phyloP scores from a whole-genome alignment of 2,888 invertebrate species.

The Drosophila pseudotalamancana region DNA sequence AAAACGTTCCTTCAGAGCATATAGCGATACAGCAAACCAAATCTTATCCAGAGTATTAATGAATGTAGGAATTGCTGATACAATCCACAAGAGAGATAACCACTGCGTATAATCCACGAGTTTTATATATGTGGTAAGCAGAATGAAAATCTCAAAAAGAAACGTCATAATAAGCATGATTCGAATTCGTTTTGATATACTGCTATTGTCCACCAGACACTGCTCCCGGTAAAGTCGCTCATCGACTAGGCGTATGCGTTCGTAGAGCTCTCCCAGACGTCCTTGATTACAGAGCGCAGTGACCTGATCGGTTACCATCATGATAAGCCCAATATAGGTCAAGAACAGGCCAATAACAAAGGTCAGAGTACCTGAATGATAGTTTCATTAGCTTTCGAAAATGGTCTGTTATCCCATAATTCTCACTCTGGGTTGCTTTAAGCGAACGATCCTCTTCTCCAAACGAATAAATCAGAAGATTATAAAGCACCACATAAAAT shows the following conservation, averaged over 20 bases:
- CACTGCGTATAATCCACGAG: conserved; percentile 76
- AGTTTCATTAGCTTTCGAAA: neutral
- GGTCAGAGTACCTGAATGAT: conserved; percentile 80
- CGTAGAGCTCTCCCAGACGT: conserved; percentile 77
- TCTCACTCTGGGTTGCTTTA: conserved; percentile 81
- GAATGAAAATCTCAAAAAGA: conserved; percentile 74
- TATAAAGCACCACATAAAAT: conserved; percentile 72
- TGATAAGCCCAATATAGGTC: conserved; percentile 82
- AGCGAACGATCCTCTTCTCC: conserved; percentile 76
- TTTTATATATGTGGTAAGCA: conserved; percentile 69
- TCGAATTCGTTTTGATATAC: conserved; percentile 69
- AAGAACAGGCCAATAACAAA: conserved; percentile 83
- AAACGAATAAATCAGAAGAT: conserved; percentile 78
- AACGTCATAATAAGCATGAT: conserved; percentile 75
- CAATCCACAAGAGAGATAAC: conserved; percentile 77
- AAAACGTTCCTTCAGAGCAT: conserved; percentile 81
- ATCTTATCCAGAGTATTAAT: conserved; percentile 83
- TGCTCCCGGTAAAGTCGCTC: conserved; percentile 80
- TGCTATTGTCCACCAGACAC: conserved; percentile 74
- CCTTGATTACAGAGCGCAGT: conserved; percentile 82
- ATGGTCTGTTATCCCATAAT: neutral
- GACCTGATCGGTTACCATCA: conserved; percentile 83
- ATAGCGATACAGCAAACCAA: conserved; percentile 83
- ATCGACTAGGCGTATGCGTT: conserved; percentile 81
- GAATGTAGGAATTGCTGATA: conserved; percentile 81